phyloP scores from a whole-genome alignment of 2,797 vertebrate genomes.

The Chaunax sp. region DNA sequence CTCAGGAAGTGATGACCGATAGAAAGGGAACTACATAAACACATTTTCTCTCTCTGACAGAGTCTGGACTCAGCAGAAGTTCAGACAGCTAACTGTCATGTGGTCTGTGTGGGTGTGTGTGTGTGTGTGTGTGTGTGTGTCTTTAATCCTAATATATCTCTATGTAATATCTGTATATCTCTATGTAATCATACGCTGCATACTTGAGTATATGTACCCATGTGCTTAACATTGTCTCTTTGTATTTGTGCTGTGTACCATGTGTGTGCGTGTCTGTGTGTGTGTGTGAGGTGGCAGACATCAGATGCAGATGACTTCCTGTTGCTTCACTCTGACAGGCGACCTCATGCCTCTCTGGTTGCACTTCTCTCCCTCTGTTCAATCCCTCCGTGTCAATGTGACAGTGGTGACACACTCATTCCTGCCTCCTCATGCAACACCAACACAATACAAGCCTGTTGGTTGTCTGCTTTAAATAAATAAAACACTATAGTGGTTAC shows the following conservation, averaged over 20 bases:
- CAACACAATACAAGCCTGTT: not conserved
- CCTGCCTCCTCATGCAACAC: conserved; percentile 53
- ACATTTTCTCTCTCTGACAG: conserved; percentile 67
- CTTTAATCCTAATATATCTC: not conserved
- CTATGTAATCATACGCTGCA: not conserved
- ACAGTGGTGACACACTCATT: conserved; percentile 52
- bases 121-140: conserved; percentile 22
- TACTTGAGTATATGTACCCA: not conserved
- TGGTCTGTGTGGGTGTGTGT: conserved; percentile 61
- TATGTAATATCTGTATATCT: conserved; percentile 9
- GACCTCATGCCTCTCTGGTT: conserved; percentile 77
- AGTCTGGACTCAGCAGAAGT: conserved; percentile 81
- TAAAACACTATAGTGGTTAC: not conserved
- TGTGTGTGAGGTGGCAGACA: conserved; percentile 78
- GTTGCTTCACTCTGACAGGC: conserved; percentile 78
- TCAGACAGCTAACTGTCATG: conserved; percentile 85
- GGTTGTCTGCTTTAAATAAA: not conserved
- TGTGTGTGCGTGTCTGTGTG: conserved; percentile 32
- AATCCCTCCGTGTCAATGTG: conserved; percentile 58
- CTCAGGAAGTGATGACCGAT: conserved; percentile 79
- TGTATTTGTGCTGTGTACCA: conserved; percentile 5
- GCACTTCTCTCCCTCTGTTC: conserved; percentile 81
- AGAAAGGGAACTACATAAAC: conserved; percentile 81
- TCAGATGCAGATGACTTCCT: conserved; percentile 84
- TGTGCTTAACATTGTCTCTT: not conserved